Conservation (phyloP, 2,113 vertebrate genomes). For the Lagopus muta region DNA sequence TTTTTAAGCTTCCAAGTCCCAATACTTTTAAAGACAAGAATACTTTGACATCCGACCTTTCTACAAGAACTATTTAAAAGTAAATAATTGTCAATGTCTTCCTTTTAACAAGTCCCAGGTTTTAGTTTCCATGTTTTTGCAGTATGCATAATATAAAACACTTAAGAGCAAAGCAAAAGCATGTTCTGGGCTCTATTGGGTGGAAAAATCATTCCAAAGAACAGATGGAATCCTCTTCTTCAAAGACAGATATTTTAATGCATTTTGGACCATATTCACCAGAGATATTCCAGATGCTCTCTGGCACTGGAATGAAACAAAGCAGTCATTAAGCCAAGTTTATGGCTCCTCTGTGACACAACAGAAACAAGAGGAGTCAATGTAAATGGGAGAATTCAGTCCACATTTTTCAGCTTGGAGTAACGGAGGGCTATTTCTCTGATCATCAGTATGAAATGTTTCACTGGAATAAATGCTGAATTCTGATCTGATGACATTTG, state of each 20-base stretch:
- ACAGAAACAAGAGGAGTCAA: neutral
- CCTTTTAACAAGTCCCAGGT: slow-evolving; percentile 1
- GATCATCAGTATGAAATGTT: neutral
- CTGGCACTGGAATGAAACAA: slow-evolving; percentile 46
- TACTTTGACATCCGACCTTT: neutral
- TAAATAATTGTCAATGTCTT: slow-evolving; percentile 20
- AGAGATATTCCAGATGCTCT: slow-evolving; percentile 36
- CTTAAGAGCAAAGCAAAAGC: slow-evolving; percentile 42
- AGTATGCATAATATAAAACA: slow-evolving; percentile 19
- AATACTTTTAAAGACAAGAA: slow-evolving; percentile 3
- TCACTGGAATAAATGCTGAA: neutral
- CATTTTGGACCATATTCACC: neutral
- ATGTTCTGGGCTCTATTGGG: slow-evolving; percentile 6
- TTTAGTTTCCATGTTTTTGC: slow-evolving; percentile 25
- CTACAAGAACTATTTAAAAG: neutral
- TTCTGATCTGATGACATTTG: neutral
- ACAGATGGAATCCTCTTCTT: slow-evolving; percentile 37
- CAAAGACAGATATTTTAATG: slow-evolving; percentile 3
- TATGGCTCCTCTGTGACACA: slow-evolving; percentile 30
- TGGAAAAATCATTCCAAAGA: slow-evolving; percentile 30
- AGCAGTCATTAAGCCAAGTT: slow-evolving; percentile 23
- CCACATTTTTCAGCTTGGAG: neutral
- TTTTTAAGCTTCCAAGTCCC: neutral
- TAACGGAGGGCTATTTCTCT: neutral
- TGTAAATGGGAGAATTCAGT: neutral